Evolutionary conservation across 2,888 invertebrate genomes (phyloP).

Genomic region (Piscicola geometra): DNA sequence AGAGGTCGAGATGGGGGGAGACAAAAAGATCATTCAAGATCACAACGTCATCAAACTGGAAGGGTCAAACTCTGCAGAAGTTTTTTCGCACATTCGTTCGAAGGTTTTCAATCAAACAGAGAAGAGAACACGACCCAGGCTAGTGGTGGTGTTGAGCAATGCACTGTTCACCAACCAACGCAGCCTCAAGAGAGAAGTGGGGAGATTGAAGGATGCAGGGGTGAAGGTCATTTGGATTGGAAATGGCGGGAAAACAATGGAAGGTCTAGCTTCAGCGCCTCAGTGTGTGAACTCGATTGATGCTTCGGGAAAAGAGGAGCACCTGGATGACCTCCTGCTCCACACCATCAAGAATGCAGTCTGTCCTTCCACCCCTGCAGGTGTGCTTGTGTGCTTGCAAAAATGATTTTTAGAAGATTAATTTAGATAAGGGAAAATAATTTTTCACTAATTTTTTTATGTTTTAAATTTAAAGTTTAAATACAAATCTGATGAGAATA

Average conservation of each 20-base stretch:
- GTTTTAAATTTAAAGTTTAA: no score
- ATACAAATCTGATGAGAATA: no score
- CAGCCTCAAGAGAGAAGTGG: neutral
- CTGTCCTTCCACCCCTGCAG: constrained; percentile 11
- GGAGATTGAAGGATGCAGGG: neutral
- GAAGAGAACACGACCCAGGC: neutral
- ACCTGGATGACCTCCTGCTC: neutral
- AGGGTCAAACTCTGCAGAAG: neutral
- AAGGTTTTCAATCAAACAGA: neutral
- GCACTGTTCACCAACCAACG: neutral
- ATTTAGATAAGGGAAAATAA: no score
- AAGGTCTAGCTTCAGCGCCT: neutral
- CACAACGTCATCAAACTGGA: neutral
- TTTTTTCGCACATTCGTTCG: neutral
- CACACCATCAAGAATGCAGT: neutral
- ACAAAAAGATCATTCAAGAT: neutral
- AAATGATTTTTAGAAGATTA: neutral
- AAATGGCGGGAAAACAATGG: neutral
- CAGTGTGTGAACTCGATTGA: neutral
- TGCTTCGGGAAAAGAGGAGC: neutral
- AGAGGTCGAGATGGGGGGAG: neutral
- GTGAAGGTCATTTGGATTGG: neutral
- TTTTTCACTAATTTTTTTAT: no score
- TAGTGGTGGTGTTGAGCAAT: neutral
- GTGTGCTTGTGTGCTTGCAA: neutral